Base-by-base conservation (phyloP, 1,140 invertebrate genomes). In the Helicorthomorpha holstii region DNA sequence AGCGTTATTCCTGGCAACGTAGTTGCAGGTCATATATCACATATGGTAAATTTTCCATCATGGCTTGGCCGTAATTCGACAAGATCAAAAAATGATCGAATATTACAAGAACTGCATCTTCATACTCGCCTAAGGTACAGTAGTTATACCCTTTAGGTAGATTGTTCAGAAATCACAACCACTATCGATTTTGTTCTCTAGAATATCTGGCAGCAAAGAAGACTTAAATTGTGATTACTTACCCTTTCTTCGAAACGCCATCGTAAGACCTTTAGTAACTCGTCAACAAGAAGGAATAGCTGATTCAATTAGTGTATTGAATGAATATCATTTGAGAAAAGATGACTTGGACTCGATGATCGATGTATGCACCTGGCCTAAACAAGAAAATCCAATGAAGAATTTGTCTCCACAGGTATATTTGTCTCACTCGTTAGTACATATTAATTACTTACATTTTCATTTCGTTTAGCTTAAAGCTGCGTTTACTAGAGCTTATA, bases 41-140 rank as follows among this genome's bases (percentile, higher is more conserved):
- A 75, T 0, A 81, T 84, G 71, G 83, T 94, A 10, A 78, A 84
- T 59, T 98, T 98, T 69, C 94, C 96, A 2, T 66, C 74, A 21
- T 98, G 93, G 92, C 76, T 99, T 27, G 96, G 95, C 0, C 91
- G 92, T 67, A 90, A 94, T 72, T 97, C 93, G 0, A 80, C 64
- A 38, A 73, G 75, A 48, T 79, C 69, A 56, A 95, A 95, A 70
- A 77, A 85, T 61, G 75, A 83, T 38, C 69, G 92, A 26, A 69
- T 94, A n/a, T 66, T 82, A 16, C 80, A 85, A 63, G 85, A 92
- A 64, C 69, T 95, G 48, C 77, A 82, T 54, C 73, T 76, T 34
- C 91, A 95, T 62, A 83, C 85, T 48, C 71, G 83, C 58, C 72
- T 83, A 44, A 80, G 76, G 83, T 88, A 25, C 12, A 26, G 1